Base-by-base conservation (phyloP, 2,888 invertebrate genomes). In the Helleia helle region DNA sequence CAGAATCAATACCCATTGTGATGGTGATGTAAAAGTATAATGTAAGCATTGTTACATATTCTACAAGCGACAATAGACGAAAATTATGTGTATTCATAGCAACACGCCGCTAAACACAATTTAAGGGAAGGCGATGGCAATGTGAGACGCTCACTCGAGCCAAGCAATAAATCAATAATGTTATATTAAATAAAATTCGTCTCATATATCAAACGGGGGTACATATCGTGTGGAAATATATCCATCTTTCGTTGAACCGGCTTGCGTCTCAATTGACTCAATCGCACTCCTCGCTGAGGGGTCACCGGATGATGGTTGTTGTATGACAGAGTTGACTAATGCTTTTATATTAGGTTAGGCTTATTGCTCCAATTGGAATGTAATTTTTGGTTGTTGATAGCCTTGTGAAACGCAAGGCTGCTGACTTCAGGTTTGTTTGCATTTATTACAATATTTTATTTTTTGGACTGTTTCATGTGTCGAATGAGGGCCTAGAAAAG, bases 131-230 rank as follows among this genome's bases (percentile, higher is more conserved):
- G 59, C 49, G 50, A 56, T 56, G 52, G 48, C 55, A 61, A 62
- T 59, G 61, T 58, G 67, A 60, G 52, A 49, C 55, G 51, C 43
- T 48, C 51, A 59, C 57, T 54, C 56, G 49, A 58, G 56, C 55
- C 31, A 57, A 58, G n/a, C 62, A 55, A 79, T 79, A 80, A 79
- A 79, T 80, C 79, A 77, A 79, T 79, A 75, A 64, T 59, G 59
- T 62, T 63, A 73, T 80, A 79, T 80, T 77, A 74, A 77, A 80
- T 79, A 76, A 77, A 75, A 73, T 71, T 67, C 64, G 62, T 59
- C 50, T 58, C 67, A 65, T 75, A 73, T 72, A 75, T 76, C 71
- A 70, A 59, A 65, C 50, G 54, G 52, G 55, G 57, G 55, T 52
- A 48, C 45, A 59, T 59, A 64, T 61, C 63, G 65, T 65, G 56